A percentile compares a stretch with the other conserved stretches of the same genome.
Conservation (phyloP, 2,113 vertebrate genomes). For the Scortum barcoo region DNA sequence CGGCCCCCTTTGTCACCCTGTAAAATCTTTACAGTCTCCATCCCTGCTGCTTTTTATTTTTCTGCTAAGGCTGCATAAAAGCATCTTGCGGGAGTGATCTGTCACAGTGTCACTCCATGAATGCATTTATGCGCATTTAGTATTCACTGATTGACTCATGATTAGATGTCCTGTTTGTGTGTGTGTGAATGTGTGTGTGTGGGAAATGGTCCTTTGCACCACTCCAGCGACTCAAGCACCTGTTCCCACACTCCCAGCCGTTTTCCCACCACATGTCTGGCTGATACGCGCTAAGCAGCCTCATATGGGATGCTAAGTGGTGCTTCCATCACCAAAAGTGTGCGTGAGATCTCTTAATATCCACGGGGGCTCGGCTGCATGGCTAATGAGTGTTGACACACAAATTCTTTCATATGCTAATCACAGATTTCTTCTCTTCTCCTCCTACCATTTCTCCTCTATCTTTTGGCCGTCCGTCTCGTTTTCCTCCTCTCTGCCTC, state of each 20-base stretch:
- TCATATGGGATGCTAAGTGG: slow-evolving; percentile 53
- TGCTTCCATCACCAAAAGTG: slow-evolving; percentile 55
- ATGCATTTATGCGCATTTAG: not conserved
- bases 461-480: not conserved
- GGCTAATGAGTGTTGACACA: slow-evolving; percentile 62
- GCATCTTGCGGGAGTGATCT: not conserved
- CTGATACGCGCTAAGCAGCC: slow-evolving; percentile 33
- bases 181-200: not conserved
- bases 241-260: slow-evolving; percentile 59
- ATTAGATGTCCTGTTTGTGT: not conserved
- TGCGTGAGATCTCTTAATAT: slow-evolving; percentile 35
- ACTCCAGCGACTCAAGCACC: slow-evolving; percentile 52
- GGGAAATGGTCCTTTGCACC: slow-evolving; percentile 23
- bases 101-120: not conserved
- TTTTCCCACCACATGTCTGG: slow-evolving; percentile 2
- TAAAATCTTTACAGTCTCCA: not conserved
- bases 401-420: slow-evolving; percentile 70
- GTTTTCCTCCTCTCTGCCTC: not conserved
- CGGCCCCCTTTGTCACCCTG: not conserved
- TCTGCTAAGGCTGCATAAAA: slow-evolving; percentile 3
- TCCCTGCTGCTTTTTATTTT: slow-evolving; percentile 8
- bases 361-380: slow-evolving; percentile 37
- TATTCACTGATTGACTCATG: slow-evolving; percentile 19
- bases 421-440: slow-evolving; percentile 21
- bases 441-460: slow-evolving; percentile 16